Base-by-base conservation (phyloP, 2,113 vertebrate species). In the Herpailurus yagouaroundi region DNA sequence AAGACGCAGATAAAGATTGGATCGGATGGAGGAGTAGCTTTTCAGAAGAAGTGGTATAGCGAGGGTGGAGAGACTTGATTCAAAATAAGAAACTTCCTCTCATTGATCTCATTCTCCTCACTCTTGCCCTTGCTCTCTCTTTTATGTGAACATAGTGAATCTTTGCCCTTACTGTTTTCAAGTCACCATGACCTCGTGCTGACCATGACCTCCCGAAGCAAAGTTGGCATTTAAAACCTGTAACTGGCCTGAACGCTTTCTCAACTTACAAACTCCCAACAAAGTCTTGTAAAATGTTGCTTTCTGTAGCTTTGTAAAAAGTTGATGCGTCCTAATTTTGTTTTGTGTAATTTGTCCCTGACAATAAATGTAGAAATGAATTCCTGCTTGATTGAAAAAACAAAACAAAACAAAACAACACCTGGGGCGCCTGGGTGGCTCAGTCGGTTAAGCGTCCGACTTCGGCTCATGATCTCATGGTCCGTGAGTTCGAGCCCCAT, bases 231-330 rank as follows among this genome's bases (percentile, higher is more conserved):
- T 92, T 66, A 57, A 71, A 91, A 81, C 36, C 23, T 71, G 5
- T 73, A 52, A 14, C 48, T 69, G 29, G 21, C 33, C 48, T 60
- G 64, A 68, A 15, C 18, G 50, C 52, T 85, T 55, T 73, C 19
- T 12, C 27, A 50, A 31, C 5, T 57, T 48, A 21, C 7, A 71
- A 80, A 94, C 69, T 91, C 45, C 41, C 80, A 48, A 64, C 7
- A 80, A 69, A 92, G 89, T 73, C 45, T 94, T 91, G 55, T 80
- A 71, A 85, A 93, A 77, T 50, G 18, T 60, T 71, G 19, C 85
- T 31, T 68, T 38, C 48, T 36, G 25, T 14, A 21, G 57, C n/a
- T 85, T 50, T 83, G 45, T 88, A 73, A 84, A 95, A 91, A 74
- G 60, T 18, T 36, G 36, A 36, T 50, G 14, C 41, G 76, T 25